Base-by-base conservation (phyloP, 2,888 invertebrate genomes). In the Arge pagana region DNA sequence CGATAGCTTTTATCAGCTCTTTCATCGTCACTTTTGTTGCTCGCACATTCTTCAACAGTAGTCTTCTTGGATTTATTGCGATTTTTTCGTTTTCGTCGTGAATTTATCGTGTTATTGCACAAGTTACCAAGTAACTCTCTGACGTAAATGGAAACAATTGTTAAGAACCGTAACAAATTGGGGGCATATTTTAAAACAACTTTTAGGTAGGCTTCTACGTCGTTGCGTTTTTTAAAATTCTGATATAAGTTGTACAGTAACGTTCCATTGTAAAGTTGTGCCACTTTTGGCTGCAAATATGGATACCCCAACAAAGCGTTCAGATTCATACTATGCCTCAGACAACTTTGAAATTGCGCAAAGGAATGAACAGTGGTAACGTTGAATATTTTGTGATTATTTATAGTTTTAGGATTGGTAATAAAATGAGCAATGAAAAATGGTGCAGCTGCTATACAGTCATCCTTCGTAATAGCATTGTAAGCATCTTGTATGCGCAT, bases 191-290 rank as follows among this genome's bases (percentile, higher is more conserved):
- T 52, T 13, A 80, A 60, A 5, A 68, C 49, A 18, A 54, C 39
- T 37, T 79, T 74, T 1, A 88, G 67, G 66, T 84, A 87, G 31
- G 64, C 66, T 19, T 77, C 71, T 0, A 85, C 76, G 62, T 86
- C 80, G 0, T 68, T 56, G 16, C 86, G 82, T 56, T 78, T 80
- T 54, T 81, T 82, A 40, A 90, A 79, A 73, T 85, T 83, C 21
- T 77, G 74, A 52, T 84, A 85, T 19, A 88, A 75, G 77, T 91
- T 91, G 64, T 90, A 91, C 1, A 88, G 70, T 72, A 90, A 86
- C 0, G 89, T 87, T 0, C 91, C 90, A 73, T 89, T 87, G 60
- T 82, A 89, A 55, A 84, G 79, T 62, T 84, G 82, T n/a, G 82
- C 82, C 65, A 87, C 80, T 28, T 79, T 76, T 31, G 83, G 81